phyloP scores from a whole-genome alignment of 35 echinoderm and acorn worm species.

The Holothuria glaberrima region DNA sequence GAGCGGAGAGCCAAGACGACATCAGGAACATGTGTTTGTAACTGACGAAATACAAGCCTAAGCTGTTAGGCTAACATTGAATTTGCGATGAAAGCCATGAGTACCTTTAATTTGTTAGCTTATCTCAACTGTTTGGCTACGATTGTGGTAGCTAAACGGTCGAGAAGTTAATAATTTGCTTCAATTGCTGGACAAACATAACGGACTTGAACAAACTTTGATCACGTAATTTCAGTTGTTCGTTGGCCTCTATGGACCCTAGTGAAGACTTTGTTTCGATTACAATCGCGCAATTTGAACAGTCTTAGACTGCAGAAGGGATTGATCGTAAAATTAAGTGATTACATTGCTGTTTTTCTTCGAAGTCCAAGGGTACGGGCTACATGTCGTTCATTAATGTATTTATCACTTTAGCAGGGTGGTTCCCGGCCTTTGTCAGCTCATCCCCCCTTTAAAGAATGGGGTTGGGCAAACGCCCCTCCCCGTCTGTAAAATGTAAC shows the following conservation, averaged over 20 bases:
- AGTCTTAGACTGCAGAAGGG: no score
- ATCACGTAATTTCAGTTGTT: conserved; percentile 4
- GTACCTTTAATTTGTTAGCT: conserved; percentile 23
- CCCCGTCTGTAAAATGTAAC: no score
- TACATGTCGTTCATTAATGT: no score
- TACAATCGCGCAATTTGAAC: no score
- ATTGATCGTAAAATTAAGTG: no score
- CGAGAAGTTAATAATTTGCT: not conserved
- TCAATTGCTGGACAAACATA: conserved; percentile 4
- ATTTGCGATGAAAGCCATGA: not conserved
- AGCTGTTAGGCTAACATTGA: conserved; percentile 35
- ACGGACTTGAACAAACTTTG: not conserved
- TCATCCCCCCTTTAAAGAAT: no score
- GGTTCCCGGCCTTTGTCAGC: no score
- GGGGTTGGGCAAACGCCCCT: no score
- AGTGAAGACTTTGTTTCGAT: no score
- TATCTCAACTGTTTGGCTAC: not conserved
- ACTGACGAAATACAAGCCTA: conserved; percentile 16
- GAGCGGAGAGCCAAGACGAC: not conserved
- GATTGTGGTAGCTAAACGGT: not conserved
- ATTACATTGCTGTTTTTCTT: no score
- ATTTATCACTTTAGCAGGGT: no score
- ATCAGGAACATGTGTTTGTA: not conserved
- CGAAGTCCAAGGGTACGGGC: no score
- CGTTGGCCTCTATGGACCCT: not conserved